These are phyloP conservation scores for Paramormyrops hopkinsi DNA, from an alignment of 2,797 vertebrate species.

Conservation along the genomic window DNA sequence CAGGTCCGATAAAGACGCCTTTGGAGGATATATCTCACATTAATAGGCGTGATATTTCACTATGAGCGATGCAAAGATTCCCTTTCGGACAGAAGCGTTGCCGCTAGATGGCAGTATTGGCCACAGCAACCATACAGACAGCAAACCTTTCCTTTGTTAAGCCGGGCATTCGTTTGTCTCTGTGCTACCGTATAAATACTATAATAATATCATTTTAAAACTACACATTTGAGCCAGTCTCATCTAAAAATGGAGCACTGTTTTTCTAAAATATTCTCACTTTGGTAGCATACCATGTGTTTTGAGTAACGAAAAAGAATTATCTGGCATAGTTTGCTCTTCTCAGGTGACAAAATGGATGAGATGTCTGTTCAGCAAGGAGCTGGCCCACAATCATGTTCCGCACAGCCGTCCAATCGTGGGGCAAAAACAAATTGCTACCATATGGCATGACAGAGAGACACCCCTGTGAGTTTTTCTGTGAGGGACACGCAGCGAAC, in stretches of 20 bases:
- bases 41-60: slow-evolving; percentile 12
- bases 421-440: not conserved
- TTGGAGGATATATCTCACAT: slow-evolving; percentile 9
- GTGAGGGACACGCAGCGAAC: not conserved
- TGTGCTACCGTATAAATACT: not conserved
- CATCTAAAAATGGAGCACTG: not conserved
- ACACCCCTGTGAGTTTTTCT: not conserved
- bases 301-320: not conserved
- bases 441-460: not conserved
- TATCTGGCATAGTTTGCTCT: not conserved
- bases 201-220: not conserved
- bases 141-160: not conserved
- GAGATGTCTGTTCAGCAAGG: not conserved
- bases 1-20: not conserved
- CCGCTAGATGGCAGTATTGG: slow-evolving; percentile 35
- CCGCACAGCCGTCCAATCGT: not conserved
- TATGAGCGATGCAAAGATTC: not conserved
- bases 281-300: not conserved
- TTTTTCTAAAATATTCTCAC: not conserved
- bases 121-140: not conserved
- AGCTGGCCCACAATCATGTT: not conserved
- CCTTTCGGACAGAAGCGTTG: too few relatives aligned
- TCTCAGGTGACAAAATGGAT: not conserved
- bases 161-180: not conserved
- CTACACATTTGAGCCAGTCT: not conserved